Conservation (phyloP, 2,113 vertebrate genomes). For the Axis porcinus region DNA sequence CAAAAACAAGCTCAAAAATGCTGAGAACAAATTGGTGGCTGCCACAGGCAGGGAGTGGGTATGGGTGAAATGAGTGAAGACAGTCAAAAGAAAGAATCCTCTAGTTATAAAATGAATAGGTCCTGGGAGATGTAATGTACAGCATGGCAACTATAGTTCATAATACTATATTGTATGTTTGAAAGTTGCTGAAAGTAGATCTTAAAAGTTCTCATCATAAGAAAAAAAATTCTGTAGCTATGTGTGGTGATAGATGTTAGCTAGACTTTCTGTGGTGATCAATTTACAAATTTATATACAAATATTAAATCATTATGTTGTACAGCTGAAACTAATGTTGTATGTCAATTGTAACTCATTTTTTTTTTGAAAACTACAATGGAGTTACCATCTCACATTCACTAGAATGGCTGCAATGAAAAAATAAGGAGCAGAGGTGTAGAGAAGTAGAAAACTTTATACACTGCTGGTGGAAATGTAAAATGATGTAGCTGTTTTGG, state of each 20-base stretch:
- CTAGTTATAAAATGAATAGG: neutral
- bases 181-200: neutral
- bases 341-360: neutral
- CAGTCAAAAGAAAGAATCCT: neutral
- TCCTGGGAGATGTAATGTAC: neutral
- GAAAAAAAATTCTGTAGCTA: neutral
- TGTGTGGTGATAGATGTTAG: neutral
- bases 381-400: neutral
- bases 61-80: neutral
- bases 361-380: neutral
- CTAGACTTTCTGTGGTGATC: neutral
- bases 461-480: neutral
- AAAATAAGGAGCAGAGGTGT: neutral
- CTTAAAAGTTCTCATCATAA: slow-evolving; percentile 16
- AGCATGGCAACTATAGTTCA: neutral
- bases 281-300: neutral
- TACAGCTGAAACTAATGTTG: neutral
- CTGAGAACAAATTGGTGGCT: neutral
- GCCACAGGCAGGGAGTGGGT: neutral
- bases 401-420: neutral
- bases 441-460: neutral
- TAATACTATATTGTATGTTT: neutral
- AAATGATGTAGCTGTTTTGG: slow-evolving; percentile 15
- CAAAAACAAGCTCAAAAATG: neutral
- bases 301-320: neutral